These are phyloP conservation scores for Gasteruption jaculator DNA, from an alignment of 2,888 invertebrate genomes.

Conservation along the genomic window DNA sequence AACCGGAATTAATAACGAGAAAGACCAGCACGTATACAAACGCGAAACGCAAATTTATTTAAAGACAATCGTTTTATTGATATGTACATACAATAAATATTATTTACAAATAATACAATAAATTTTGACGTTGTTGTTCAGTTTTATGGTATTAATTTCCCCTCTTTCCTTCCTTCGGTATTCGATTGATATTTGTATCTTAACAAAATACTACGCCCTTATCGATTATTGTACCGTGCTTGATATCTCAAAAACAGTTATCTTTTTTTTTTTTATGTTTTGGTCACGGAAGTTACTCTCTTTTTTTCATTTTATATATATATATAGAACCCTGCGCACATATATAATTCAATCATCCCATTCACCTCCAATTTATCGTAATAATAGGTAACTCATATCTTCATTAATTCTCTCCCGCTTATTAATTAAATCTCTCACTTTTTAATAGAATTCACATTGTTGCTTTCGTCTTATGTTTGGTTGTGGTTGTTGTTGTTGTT, in stretches of 20 bases:
- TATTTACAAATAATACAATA: conserved; percentile 45
- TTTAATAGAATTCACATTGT: conserved; percentile 2
- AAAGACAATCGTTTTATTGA: conserved; percentile 48
- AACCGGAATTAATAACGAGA: no score
- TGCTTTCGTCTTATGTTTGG: not conserved
- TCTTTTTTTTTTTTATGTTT: no score
- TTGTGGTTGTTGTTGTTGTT: not conserved
- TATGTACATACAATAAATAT: conserved; percentile 49
- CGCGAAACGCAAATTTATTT: no score
- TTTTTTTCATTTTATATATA: not conserved
- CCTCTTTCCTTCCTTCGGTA: conserved; percentile 6
- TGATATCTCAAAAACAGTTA: conserved; percentile 37
- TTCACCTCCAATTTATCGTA: no score
- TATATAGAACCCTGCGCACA: conserved; percentile 33
- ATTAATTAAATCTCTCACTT: no score
- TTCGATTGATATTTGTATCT: conserved; percentile 24
- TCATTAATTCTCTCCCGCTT: no score
- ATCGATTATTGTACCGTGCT: conserved; percentile 38
- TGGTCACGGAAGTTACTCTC: conserved; percentile 37
- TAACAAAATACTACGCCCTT: conserved; percentile 44
- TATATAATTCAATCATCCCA: no score
- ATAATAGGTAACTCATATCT: no score
- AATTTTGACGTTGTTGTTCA: conserved; percentile 32
- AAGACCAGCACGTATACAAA: no score
- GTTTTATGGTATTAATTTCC: conserved; percentile 19